Base-by-base conservation (phyloP, 92 coral and sea anemone genomes). In the Umimayanthus chanpuru region DNA sequence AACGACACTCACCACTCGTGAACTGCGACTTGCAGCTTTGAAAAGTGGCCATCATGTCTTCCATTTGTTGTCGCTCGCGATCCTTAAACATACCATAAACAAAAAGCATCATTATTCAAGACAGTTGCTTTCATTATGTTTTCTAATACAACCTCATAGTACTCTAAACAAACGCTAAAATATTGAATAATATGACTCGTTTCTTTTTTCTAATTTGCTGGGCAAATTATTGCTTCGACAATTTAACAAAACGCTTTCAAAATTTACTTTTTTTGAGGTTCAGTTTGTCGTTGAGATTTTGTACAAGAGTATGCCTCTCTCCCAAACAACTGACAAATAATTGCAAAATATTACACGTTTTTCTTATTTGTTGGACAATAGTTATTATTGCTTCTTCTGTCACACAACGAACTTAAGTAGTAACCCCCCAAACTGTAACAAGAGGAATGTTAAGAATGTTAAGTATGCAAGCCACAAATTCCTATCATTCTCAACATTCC, bases 191-290 rank as follows among this genome's bases (percentile, higher is more conserved):
- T 12, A 25, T 64, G 44, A 41, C 44, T 5, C 6, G 49, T 43
- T 43, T 43, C 49, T 7, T 12, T 53, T 53, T 53, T 11, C 16
- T 53, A 53, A 53, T 53, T 53, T 47, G 65, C 28, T 25, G 26
- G 49, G 18, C 30, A 21, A 77, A 11, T 26, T 56, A 12, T 15
- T 15, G 58, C 58, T 23, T 12, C 30, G 18, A 21, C 82, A 12
- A 11, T 16, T 26, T 4, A 21, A 25, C 1, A 20, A 41, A 32
- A 7, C 9, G 16, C 39, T 26, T 40, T 40, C 11, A 20, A 18
- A 8, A 18, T 41, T 43, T 89, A 95, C 99, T 96, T 95, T 95
- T 95, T 79, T 93, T 93, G 15, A 85, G 75, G 77, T 92, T 95
- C 43, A 96, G 90, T 86, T 94, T 95, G 12, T 88, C 81, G 76